Conservation (phyloP, 2,113 vertebrate genomes). For the Myotis davidii region DNA sequence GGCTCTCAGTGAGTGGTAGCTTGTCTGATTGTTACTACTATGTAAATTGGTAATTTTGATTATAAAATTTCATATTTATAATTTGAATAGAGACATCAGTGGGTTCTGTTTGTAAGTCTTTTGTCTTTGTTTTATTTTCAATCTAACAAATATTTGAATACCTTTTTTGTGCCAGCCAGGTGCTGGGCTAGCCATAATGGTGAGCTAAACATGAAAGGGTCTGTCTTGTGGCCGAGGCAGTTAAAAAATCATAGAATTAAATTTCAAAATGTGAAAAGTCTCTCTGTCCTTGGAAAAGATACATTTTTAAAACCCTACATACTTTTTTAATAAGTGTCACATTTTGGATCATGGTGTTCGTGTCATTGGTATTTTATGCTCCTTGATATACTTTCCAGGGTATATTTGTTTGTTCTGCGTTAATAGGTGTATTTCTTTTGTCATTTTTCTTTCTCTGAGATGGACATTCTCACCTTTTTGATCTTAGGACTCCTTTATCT, state of each 20-base stretch:
- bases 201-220: neutral
- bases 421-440: neutral
- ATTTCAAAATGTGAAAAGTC: neutral
- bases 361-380: neutral
- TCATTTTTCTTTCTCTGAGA: constrained; percentile 25
- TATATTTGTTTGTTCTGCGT: neutral
- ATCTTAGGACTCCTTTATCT: neutral
- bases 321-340: neutral
- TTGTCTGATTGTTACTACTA: neutral
- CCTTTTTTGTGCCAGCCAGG: neutral
- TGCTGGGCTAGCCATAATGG: neutral
- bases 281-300: constrained; percentile 14
- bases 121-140: neutral
- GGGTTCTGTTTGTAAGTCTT: constrained; percentile 1
- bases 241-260: neutral
- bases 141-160: neutral
- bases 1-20: neutral
- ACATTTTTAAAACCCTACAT: neutral
- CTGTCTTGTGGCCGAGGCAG: neutral
- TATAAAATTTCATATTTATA: constrained; percentile 21
- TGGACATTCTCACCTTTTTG: neutral
- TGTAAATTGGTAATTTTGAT: constrained; percentile 41
- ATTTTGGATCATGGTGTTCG: constrained; percentile 11
- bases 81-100: constrained; percentile 10
- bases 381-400: neutral